Evolutionary conservation across 2,113 vertebrate species (phyloP).

Genomic region (Melanerpes aurifrons): DNA sequence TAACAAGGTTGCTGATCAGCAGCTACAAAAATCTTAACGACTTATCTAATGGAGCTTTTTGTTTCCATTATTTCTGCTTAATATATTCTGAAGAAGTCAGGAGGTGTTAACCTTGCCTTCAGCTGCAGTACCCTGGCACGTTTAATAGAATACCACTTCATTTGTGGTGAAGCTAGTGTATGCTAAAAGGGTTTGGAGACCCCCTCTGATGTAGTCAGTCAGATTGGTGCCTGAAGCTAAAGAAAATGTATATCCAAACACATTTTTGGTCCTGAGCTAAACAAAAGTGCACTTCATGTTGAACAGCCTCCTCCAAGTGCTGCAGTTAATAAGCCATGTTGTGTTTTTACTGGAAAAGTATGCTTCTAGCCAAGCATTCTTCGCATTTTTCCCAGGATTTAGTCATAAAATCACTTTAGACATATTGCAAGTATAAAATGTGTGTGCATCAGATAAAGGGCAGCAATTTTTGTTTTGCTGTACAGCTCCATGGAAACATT

Average conservation of each 20-base stretch:
- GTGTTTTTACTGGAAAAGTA: conserved; percentile 81
- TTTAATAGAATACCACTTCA: conserved; percentile 15
- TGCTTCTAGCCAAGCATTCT: conserved; percentile 77
- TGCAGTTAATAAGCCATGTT: conserved; percentile 71
- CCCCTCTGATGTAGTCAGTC: conserved; percentile 30
- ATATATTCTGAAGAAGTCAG: conserved; percentile 67
- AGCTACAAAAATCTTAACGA: conserved; percentile 60
- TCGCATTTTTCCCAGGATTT: conserved; percentile 82
- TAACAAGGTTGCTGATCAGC: conserved; percentile 56
- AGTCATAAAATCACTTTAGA: conserved; percentile 75
- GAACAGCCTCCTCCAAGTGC: conserved; percentile 69
- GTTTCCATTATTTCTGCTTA: conserved; percentile 68
- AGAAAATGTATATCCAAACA: conserved; percentile 66
- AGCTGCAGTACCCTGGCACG: neutral
- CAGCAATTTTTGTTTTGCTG: conserved; percentile 57
- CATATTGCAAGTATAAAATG: conserved; percentile 75
- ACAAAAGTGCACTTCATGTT: conserved; percentile 66
- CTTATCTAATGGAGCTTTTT: conserved; percentile 60
- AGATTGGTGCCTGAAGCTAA: conserved; percentile 62
- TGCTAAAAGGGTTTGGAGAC: neutral
- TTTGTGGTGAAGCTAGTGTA: neutral
- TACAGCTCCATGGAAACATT: conserved; percentile 60
- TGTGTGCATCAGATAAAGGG: conserved; percentile 74
- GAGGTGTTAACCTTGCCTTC: conserved; percentile 58
- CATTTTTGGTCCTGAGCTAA: conserved; percentile 62